A percentile compares a stretch with the other conserved stretches of the same genome.
These are phyloP conservation scores for Poecile atricapillus DNA, from an alignment of 2,113 vertebrate genomes.

Conservation along the genomic window DNA sequence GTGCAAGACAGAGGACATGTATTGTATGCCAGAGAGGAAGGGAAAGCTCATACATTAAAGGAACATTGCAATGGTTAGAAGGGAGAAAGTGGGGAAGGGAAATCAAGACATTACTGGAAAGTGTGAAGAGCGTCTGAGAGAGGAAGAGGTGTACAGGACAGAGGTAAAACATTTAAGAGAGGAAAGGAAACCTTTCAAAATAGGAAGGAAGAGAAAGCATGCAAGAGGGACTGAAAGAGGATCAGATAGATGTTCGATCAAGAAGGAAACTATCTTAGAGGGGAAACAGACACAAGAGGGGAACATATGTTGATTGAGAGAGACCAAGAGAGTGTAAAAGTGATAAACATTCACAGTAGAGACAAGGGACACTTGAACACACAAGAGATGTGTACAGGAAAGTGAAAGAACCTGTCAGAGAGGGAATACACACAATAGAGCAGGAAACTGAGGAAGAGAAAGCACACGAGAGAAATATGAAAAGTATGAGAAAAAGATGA, in stretches of 20 bases:
- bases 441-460: background rate
- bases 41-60: background rate
- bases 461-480: background rate
- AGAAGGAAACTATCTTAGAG: background rate
- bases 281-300: background rate
- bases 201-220: background rate
- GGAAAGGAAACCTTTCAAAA: background rate
- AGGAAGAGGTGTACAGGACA: background rate
- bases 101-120: background rate
- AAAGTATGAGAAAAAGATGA: background rate
- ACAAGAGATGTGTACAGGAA: background rate
- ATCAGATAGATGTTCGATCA: background rate
- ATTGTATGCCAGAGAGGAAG: background rate
- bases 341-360: background rate
- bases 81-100: background rate
- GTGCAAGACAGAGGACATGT: background rate
- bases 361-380: background rate
- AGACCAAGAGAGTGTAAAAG: background rate
- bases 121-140: background rate
- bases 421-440: fast-evolving
- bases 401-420: background rate
- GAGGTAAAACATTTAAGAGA: background rate
- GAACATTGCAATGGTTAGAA: background rate
- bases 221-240: background rate
- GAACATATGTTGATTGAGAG: background rate